Evolutionary conservation across 2,888 invertebrate genomes (phyloP), one percentile per base, ranked within the genome.

Genomic region (Yponomeuta plumbellus): DNA sequence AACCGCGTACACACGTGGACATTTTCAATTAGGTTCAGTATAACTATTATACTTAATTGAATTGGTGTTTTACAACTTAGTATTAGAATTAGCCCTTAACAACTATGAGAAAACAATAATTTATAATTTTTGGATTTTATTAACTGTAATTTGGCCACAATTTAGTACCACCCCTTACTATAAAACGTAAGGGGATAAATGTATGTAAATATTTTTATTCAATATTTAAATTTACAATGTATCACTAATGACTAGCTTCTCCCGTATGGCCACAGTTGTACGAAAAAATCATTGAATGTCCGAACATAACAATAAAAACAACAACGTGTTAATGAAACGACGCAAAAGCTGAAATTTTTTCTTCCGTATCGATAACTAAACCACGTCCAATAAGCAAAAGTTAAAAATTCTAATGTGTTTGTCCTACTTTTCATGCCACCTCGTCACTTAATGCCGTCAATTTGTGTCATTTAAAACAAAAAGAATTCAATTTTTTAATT

Each of bases 111-210:
- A 86, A 83, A 80, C 80, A 85, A 88, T 85, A 89, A 88, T 52
- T 88, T 65, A 67, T 68, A 89, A 87, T 89, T 90, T 89, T 88
- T 88, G 85, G 84, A 88, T 88, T 86, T 85, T 80, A 83, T 88
- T 88, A 88, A 81, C 76, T 84, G 84, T 91, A 91, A 88, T 91
- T 91, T 91, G 91, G 91, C 91, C 91, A 91, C 91, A 84, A 85
- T 87, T 88, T 88, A 88, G 85, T 86, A 87, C 82, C 78, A 74
- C 81, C 80, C 84, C 86, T 86, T 83, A 85, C 81, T 80, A 83
- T 86, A 85, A 85, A 81, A 76, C 73, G 82, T 83, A 85, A 85
- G 88, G 84, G 80, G 79, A 76, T 83, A 84, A 81, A 78, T 88
- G 88, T 90, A 90, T 88, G 88, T 90, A 90, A 89, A 89, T 89